Conservation (phyloP, 1,140 invertebrate species). For the Camponotus vicinus region DNA sequence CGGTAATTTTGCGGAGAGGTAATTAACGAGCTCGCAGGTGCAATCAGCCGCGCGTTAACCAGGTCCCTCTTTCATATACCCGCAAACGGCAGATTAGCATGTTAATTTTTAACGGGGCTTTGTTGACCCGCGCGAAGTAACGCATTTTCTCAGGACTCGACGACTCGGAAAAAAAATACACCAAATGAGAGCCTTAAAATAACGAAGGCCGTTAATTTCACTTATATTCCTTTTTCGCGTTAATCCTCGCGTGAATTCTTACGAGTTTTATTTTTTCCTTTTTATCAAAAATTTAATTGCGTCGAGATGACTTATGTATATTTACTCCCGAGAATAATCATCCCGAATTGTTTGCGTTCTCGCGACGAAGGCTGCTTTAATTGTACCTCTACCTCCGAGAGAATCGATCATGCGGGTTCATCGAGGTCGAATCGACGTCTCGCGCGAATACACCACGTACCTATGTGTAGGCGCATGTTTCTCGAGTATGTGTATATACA, state of each 20-base stretch:
- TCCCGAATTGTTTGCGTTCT: neutral
- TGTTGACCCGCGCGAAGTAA: neutral
- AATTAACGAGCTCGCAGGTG: constrained; percentile 52
- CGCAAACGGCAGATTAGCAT: constrained; percentile 36
- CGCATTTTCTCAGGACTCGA: neutral
- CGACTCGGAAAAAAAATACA: neutral
- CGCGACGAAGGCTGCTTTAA: constrained; percentile 9
- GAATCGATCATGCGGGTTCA: constrained; percentile 18
- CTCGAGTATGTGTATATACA: constrained; percentile 20
- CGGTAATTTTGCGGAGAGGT: constrained; percentile 38
- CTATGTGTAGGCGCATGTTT: neutral
- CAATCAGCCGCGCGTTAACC: constrained; percentile 43
- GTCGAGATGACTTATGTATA: neutral
- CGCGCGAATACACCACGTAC: neutral
- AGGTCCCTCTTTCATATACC: neutral
- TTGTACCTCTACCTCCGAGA: neutral
- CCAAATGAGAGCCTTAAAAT: neutral
- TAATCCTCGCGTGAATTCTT: neutral
- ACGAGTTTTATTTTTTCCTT: too few relatives aligned
- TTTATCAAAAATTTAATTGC: neutral
- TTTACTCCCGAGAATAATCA: neutral
- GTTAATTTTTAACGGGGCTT: constrained; percentile 58
- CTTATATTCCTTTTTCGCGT: neutral
- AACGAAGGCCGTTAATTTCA: neutral
- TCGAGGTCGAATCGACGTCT: constrained; percentile 22